Evolutionary conservation across 2,797 vertebrate genomes (phyloP), one percentile per base, ranked within the genome.

Genomic region (Arremon brunneinucha): DNA sequence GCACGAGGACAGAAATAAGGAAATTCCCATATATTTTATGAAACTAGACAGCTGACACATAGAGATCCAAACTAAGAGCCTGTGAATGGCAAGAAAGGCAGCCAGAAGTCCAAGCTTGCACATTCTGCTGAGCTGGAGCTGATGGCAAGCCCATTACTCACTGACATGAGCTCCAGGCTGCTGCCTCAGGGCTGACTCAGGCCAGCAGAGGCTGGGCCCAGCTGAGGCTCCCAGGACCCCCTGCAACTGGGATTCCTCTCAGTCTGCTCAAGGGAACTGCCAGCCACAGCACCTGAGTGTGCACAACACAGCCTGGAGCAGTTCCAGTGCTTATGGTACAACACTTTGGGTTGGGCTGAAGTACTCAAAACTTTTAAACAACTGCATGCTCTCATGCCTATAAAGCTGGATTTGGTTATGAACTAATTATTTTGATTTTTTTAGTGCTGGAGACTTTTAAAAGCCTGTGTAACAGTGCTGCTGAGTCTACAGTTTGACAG

Each of bases 81-180:
- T 37, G 32, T 76, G 84, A 91, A 85, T n/a, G 57, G 37, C 52
- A 77, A 74, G 84, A 80, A 92, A 76, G 68, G 93, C 79, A 94
- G 84, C 71, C 89, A 86, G 30, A 85, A 87, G 43, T 26, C 70
- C 82, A 47, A 1, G 67, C 74, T 72, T 37, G 78, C 75, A 76
- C 75, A 43, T 71, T 83, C 49, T 71, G 59, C 70, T 53, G 57
- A 46, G 82, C 89, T 67, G 72, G 77, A 74, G 83, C 5, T 53
- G 76, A 72, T 20, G 50, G 28, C 56, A 74, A 89, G 93, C 44
- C 93, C 88, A 89, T 94, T 87, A 91, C 57, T 68, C 82, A 70
- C 85, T 75, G 24, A 3, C 8, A 41, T 2, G 46, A 60, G 28
- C 44, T 74, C 52, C 81, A 52, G 3, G 21, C 52, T 60, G 79